phyloP scores from a whole-genome alignment of 2,113 vertebrate genomes.

The Colius striatus region DNA sequence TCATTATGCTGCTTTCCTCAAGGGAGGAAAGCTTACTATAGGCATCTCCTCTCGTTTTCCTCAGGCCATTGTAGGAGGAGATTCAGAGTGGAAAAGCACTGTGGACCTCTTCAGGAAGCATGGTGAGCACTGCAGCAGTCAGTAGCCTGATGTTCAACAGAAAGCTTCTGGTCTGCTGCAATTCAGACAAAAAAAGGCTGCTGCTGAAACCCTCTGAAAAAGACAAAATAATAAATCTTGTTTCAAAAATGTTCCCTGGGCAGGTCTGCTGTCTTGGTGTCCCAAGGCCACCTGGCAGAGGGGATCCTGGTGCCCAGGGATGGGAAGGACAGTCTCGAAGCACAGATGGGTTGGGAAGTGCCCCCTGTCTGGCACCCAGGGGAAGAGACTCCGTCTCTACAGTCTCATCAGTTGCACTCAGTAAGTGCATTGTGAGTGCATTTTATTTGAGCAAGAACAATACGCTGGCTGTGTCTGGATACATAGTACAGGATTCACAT shows the following conservation, averaged over 20 bases:
- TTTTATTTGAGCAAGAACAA: not conserved
- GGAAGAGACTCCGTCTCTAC: not conserved
- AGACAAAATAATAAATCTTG: not conserved
- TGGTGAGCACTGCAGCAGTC: not conserved
- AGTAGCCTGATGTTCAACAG: not conserved
- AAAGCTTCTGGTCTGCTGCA: not conserved
- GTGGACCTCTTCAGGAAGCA: not conserved
- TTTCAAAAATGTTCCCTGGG: not conserved
- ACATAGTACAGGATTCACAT: not conserved
- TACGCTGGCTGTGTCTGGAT: not conserved
- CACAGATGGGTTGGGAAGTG: fast-evolving
- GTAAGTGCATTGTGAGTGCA: not conserved
- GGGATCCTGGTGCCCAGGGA: not conserved
- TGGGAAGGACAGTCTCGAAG: not conserved
- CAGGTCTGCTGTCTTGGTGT: not conserved
- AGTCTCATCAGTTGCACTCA: not conserved
- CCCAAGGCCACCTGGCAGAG: not conserved
- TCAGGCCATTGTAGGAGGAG: not conserved
- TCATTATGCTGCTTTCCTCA: not conserved
- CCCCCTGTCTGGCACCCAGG: not conserved
- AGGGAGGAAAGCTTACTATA: not conserved
- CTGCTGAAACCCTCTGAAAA: not conserved
- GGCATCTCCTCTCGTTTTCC: not conserved
- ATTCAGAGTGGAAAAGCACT: not conserved
- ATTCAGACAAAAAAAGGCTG: not conserved